Evolutionary conservation across 2,797 vertebrate species (phyloP).

Genomic region (Macrochelys suwanniensis): DNA sequence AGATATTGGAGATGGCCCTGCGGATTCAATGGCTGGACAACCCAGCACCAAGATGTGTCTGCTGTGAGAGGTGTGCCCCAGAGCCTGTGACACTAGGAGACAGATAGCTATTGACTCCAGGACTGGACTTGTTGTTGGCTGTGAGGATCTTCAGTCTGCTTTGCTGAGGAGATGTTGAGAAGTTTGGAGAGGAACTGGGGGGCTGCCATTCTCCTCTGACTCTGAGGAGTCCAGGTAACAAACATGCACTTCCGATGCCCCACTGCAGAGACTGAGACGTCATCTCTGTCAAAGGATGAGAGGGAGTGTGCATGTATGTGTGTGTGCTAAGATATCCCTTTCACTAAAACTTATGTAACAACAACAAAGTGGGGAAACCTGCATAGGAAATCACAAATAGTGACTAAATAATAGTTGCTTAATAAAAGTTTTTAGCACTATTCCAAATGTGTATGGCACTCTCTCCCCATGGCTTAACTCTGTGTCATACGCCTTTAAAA

Average conservation of each 20-base stretch:
- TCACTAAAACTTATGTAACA: neutral
- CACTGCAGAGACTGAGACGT: neutral
- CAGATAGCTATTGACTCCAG: neutral
- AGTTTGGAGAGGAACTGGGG: neutral
- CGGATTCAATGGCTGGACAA: neutral
- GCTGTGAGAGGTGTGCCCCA: neutral
- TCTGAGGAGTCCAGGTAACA: neutral
- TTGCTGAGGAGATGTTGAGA: neutral
- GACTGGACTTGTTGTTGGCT: neutral
- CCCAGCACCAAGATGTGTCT: neutral
- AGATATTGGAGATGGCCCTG: neutral
- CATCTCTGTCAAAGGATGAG: neutral
- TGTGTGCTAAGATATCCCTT: neutral
- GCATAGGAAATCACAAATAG: neutral
- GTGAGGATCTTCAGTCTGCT: neutral
- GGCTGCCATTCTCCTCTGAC: neutral
- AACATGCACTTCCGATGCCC: neutral
- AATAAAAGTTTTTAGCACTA: no score
- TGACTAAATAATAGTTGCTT: neutral
- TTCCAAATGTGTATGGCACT: neutral
- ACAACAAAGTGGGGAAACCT: neutral
- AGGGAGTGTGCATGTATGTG: neutral
- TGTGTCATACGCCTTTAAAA: neutral
- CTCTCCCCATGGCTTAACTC: neutral
- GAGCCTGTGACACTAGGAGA: neutral